Conservation (phyloP, 2,888 invertebrate genomes). For the Slavum lentiscoides region DNA sequence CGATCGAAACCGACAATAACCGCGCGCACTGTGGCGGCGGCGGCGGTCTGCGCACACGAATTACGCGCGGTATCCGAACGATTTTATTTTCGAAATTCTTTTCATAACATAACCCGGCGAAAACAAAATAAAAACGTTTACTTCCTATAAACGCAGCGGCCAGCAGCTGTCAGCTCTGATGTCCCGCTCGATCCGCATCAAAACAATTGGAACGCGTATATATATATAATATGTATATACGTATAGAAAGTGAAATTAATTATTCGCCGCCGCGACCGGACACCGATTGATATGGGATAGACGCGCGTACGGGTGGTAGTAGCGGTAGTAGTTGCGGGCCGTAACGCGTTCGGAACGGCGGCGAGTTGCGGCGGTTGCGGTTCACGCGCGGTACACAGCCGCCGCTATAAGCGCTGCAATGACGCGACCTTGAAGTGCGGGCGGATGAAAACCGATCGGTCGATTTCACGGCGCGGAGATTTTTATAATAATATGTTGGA, state of each 20-base stretch:
- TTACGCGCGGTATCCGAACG: not conserved
- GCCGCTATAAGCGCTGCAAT: not conserved
- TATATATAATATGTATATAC: too few relatives aligned
- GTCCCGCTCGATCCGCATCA: not conserved
- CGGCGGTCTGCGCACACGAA: too few relatives aligned
- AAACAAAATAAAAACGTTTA: not conserved
- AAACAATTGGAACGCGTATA: not conserved
- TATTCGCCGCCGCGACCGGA: not conserved
- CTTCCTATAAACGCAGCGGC: not conserved
- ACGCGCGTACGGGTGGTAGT: too few relatives aligned
- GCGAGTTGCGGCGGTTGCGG: not conserved
- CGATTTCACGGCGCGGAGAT: constrained; percentile 19
- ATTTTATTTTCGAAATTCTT: not conserved
- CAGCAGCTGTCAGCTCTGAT: not conserved
- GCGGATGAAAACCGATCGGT: constrained; percentile 7
- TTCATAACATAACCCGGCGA: too few relatives aligned
- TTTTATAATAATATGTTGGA: too few relatives aligned
- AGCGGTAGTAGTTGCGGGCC: not conserved
- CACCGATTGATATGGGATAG: not conserved
- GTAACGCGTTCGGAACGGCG: constrained; percentile 6
- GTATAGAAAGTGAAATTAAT: constrained; percentile 36
- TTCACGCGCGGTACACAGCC: too few relatives aligned
- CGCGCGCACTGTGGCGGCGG: too few relatives aligned
- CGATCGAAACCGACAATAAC: too few relatives aligned
- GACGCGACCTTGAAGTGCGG: constrained; percentile 27